Conservation (phyloP, 1,140 invertebrate species). For the Cotesia typhae region DNA sequence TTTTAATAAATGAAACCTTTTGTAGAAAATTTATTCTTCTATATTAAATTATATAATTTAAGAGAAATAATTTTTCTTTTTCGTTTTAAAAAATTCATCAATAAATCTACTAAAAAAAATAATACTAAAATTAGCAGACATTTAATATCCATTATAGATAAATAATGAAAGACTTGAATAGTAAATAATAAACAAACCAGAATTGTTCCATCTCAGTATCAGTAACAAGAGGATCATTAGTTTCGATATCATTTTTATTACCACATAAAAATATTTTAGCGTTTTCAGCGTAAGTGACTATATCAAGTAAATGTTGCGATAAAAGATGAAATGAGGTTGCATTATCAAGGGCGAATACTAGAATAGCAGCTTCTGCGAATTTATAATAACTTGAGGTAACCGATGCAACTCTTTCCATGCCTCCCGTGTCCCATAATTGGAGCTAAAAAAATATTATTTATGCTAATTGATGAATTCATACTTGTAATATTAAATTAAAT, state of each 20-base stretch:
- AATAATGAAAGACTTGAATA: conserved; percentile 18
- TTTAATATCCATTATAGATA: neutral
- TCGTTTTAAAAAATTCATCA: too few relatives aligned
- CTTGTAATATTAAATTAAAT: neutral
- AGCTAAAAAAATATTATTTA: conserved; percentile 69
- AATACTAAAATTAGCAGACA: too few relatives aligned
- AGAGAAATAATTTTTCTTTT: too few relatives aligned
- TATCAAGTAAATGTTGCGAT: conserved; percentile 89
- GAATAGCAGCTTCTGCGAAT: conserved; percentile 89
- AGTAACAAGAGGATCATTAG: conserved; percentile 77
- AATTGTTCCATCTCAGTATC: conserved; percentile 91
- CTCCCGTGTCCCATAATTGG: conserved; percentile 93
- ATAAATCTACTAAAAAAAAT: too few relatives aligned
- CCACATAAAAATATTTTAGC: conserved; percentile 93
- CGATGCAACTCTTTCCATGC: conserved; percentile 93
- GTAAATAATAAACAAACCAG: conserved; percentile 69
- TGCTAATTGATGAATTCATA: neutral
- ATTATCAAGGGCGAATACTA: conserved; percentile 91
- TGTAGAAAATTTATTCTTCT: too few relatives aligned
- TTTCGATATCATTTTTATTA: conserved; percentile 86
- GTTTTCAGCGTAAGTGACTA: conserved; percentile 91
- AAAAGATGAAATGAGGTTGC: conserved; percentile 90
- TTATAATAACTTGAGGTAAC: conserved; percentile 94
- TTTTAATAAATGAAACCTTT: too few relatives aligned
- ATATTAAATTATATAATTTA: too few relatives aligned